Base-by-base conservation (phyloP, 2,797 vertebrate species). In the Vespertilio murinus region DNA sequence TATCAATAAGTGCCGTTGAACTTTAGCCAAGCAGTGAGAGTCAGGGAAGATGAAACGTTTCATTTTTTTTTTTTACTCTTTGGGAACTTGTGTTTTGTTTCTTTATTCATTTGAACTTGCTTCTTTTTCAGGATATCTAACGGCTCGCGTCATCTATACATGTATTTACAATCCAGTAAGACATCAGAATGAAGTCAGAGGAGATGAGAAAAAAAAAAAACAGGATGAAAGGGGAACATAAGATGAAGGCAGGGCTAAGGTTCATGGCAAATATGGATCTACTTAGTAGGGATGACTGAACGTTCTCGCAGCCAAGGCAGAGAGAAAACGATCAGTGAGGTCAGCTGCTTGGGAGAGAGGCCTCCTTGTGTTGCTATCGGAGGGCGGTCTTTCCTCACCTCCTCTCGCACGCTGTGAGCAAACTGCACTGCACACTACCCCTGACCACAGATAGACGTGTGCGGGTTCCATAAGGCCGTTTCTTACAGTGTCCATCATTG, bases 21-120 rank as follows among this genome's bases (percentile, higher is more conserved):
- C 88, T 92, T 92, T 81, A 64, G 67, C 79, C 61, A 88, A 33
- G 10, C 77, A 75, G 35, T 65, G 25, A 91, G 74, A 85, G 30
- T 91, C 35, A 65, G 42, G 28, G 65, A n/a, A 94, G 86, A 65
- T 52, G 54, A 96, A 85, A 69, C 40, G 28, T 91, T 89, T 93
- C n/a, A 59, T 74, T 91, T 91, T 89, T 93, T 25, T 52, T 74
- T 91, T 93, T 95, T 82, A 65, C 20, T 65, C 18, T 81, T 95
- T 74, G 77, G 23, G 8, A 94, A 64, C n/a, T 45, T 67, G 16
- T 67, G 3, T 56, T 91, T 84, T 94, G 42, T 88, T 92, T 90
- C 30, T 84, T 61, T 79, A 67, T 92, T 92, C 64, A 11, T 92
- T 69, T 92, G 73, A 85, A 38, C 42, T 90, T 38, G 52, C 67